These are phyloP conservation scores for Colaptes auratus DNA, from an alignment of 2,113 vertebrate genomes.

Conservation along the genomic window DNA sequence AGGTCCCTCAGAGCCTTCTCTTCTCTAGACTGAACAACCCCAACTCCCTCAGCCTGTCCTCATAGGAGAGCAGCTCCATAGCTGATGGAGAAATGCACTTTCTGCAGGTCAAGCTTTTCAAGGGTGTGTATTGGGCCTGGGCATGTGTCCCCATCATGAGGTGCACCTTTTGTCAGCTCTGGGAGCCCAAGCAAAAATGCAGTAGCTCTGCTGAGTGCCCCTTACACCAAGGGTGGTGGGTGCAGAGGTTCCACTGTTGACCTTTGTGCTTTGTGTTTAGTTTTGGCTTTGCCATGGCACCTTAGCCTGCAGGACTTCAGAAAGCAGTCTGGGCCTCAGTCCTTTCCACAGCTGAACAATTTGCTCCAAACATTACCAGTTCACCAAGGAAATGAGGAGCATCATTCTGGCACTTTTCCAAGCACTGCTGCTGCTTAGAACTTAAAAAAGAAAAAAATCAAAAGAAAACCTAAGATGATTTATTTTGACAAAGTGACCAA, in stretches of 20 bases:
- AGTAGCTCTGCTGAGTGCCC: not conserved
- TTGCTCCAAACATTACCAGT: not conserved
- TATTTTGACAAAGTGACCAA: not conserved
- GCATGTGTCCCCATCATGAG: fast-evolving
- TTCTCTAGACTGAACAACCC: no score
- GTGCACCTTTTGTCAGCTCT: not conserved
- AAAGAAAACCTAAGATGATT: not conserved
- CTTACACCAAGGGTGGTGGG: not conserved
- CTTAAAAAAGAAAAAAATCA: not conserved
- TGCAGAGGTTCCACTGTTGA: not conserved
- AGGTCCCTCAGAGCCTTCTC: no score
- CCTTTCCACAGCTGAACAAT: not conserved
- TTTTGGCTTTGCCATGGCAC: not conserved
- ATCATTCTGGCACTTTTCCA: not conserved
- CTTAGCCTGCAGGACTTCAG: not conserved
- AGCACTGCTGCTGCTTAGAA: not conserved
- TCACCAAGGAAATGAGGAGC: not conserved
- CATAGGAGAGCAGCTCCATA: not conserved
- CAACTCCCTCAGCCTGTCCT: no score
- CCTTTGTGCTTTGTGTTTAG: not conserved
- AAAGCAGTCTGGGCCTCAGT: not conserved
- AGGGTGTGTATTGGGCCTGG: not conserved
- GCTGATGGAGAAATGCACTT: not conserved
- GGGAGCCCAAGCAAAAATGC: not conserved
- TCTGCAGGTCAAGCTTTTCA: not conserved